Evolutionary conservation across 2,888 invertebrate species (phyloP), one percentile per base, ranked within the genome.

Genomic region (Dasypolia templi): DNA sequence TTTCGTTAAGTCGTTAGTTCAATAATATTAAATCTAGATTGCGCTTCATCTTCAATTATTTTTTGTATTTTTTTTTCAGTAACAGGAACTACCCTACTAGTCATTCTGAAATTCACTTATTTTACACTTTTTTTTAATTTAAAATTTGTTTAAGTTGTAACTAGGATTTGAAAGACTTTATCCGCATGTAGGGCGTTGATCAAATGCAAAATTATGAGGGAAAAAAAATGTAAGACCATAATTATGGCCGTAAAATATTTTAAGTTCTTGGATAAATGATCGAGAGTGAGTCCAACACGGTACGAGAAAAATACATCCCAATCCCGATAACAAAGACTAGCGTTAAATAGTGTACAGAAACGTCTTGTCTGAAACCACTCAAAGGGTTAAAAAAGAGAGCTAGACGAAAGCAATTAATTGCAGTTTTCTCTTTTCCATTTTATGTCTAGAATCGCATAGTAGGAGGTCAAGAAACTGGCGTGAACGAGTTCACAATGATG

Each of bases 401-500:
- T 26, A 9, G 19, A 61, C 26, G 26, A 61, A 44, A 44, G 14
- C 0, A 22, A 46, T 4, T 44, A 46, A 49, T 35, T 4, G 2
- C n/a, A 29, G 2, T 42, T n/a, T 29, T 51, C 14, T 22, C 4
- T 26, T 44, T 44, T 26, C 17, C 11, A 22, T 62, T 65, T 49
- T n/a, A 19, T 22, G 1, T 42, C 22, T 87, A 95, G 96, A 92
- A 91, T 64, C 94, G 96, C 19, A 95, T 96, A 42, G 96, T 96
- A 0, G 95, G 95, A 1, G 96, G 96, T 0, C 69, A 84, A 42
- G 90, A 91, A 65, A 93, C 96, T 0, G 90, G 86, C 0, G 80
- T 92, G 0, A 95, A 96, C 78, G 95, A 96, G 85, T 96, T 68
- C 81, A 91, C 92, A 0, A 93, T 93, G 93, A 94, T 95, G 95